phyloP scores from a whole-genome alignment of 1,140 invertebrate genomes.

The Drosophila pachea region DNA sequence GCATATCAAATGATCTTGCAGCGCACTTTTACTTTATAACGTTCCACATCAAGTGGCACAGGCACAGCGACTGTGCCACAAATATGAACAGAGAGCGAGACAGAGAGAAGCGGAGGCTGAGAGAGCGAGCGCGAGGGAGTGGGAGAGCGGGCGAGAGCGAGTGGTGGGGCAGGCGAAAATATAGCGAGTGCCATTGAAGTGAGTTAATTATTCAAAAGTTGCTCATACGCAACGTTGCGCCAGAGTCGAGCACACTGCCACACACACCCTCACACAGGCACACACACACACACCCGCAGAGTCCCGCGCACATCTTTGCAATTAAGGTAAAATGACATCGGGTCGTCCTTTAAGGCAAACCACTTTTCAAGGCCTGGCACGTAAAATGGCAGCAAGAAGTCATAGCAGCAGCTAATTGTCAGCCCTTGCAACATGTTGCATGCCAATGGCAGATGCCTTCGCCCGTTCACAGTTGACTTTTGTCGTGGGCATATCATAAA shows the following conservation, averaged over 20 bases:
- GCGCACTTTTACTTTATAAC: slow-evolving; percentile 46
- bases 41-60: slow-evolving; percentile 45
- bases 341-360: slow-evolving; percentile 2
- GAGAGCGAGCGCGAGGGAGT: not conserved
- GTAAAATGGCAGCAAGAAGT: slow-evolving; percentile 14
- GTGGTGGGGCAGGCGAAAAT: not conserved
- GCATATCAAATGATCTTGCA: slow-evolving; percentile 53
- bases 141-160: not conserved
- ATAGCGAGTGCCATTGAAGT: slow-evolving; percentile 36
- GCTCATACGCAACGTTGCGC: slow-evolving; percentile 46
- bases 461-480: slow-evolving; percentile 14
- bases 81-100: not conserved
- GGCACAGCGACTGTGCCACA: slow-evolving; percentile 5
- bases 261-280: slow-evolving; percentile 8
- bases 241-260: not conserved
- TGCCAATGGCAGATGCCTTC: not conserved
- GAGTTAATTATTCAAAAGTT: slow-evolving; percentile 59
- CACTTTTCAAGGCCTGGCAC: slow-evolving; percentile 14
- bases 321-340: slow-evolving; percentile 30
- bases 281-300: not conserved
- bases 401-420: slow-evolving; percentile 24
- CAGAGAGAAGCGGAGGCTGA: not conserved
- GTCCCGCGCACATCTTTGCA: slow-evolving; percentile 14
- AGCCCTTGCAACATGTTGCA: slow-evolving; percentile 36
- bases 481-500: slow-evolving; percentile 18